A percentile compares a stretch with the other conserved stretches of the same genome.
These are phyloP conservation scores for Hypsopygia costalis DNA, from an alignment of 2,888 invertebrate species.

Conservation along the genomic window DNA sequence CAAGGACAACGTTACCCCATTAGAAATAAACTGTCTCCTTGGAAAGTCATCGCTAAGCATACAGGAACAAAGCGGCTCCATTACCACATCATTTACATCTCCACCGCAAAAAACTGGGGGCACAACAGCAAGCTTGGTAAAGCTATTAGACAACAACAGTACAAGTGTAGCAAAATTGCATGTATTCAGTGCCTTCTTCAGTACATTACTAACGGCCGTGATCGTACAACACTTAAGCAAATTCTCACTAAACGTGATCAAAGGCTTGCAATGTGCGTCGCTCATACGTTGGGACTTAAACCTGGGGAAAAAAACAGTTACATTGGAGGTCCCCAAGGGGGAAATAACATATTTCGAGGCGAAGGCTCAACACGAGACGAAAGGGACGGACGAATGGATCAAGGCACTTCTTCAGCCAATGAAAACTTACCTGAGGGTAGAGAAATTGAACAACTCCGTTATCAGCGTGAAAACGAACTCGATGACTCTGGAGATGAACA, in stretches of 20 bases:
- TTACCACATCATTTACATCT: too few species aligned
- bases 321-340: conserved; percentile 3
- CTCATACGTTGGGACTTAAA: conserved; percentile 2
- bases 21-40: background rate
- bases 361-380: background rate
- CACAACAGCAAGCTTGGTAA: too few species aligned
- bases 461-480: background rate
- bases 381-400: background rate
- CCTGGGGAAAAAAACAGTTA: background rate
- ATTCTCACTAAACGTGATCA: conserved; percentile 6
- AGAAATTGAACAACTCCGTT: background rate
- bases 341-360: conserved; percentile 1
- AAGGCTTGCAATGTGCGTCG: conserved; percentile 4
- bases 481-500: too few species aligned
- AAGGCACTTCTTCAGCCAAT: background rate
- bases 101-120: too few species aligned
- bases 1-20: background rate
- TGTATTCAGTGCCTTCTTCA: too few species aligned
- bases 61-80: too few species aligned
- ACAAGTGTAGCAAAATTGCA: too few species aligned
- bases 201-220: conserved; percentile 1
- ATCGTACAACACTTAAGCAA: conserved; percentile 8
- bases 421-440: background rate
- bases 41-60: too few species aligned
- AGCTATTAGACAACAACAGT: too few species aligned